Conservation (phyloP, 2,113 vertebrate species). For the Scalopus aquaticus region DNA sequence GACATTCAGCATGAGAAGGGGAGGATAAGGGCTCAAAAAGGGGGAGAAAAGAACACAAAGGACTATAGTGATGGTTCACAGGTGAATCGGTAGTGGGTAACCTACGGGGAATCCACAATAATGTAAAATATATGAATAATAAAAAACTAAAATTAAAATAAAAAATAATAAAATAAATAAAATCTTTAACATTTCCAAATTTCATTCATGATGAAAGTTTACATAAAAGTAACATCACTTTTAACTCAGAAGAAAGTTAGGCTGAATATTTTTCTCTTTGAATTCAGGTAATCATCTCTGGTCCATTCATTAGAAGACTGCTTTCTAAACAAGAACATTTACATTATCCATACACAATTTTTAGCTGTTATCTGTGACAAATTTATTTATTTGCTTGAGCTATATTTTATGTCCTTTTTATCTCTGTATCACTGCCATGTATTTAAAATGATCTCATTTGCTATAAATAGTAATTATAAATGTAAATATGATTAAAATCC, state of each 20-base stretch:
- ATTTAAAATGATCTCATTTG: constrained; percentile 14
- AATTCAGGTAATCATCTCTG: background rate
- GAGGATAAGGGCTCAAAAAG: too few species aligned
- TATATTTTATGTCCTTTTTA: background rate
- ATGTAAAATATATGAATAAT: too few species aligned
- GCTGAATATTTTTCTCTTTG: background rate
- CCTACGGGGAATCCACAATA: too few species aligned
- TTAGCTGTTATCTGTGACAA: background rate
- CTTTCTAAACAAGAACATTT: background rate
- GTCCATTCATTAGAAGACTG: background rate
- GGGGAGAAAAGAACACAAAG: too few species aligned
- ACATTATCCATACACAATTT: background rate
- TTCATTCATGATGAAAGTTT: background rate
- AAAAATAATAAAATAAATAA: too few species aligned
- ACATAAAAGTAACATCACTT: background rate
- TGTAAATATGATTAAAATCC: constrained; percentile 9
- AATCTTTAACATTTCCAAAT: background rate
- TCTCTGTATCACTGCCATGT: background rate
- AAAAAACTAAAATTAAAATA: too few species aligned
- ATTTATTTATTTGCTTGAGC: background rate
- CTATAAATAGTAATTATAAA: background rate
- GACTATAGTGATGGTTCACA: too few species aligned
- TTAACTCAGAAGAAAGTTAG: background rate
- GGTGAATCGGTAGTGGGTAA: too few species aligned
- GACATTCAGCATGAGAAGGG: too few species aligned